Evolutionary conservation across 2,888 invertebrate species (phyloP).

Genomic region (Ochropacha duplaris): DNA sequence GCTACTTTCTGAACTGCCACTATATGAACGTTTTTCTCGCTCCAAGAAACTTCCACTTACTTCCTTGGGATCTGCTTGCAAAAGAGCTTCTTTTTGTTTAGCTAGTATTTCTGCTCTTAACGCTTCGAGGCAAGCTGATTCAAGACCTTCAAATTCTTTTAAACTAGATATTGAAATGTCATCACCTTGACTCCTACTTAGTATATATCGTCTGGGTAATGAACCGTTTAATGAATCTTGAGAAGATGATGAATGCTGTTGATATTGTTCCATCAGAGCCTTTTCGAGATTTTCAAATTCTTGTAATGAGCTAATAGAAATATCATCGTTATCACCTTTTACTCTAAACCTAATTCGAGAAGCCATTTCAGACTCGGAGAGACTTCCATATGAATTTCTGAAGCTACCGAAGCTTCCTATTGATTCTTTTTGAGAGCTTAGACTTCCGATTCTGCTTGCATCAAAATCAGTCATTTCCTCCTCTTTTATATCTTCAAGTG

Average conservation of each 20-base stretch:
- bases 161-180: constrained; percentile 93
- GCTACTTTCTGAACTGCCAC: constrained; percentile 84
- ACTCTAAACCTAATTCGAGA: constrained; percentile 92
- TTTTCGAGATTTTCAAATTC: constrained; percentile 97
- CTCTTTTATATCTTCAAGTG: constrained; percentile 95
- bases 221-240: constrained; percentile 94
- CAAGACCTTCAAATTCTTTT: constrained; percentile 96
- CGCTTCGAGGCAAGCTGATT: constrained; percentile 93
- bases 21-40: constrained; percentile 77
- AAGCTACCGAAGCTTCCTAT: constrained; percentile 92
- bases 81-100: constrained; percentile 91
- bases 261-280: constrained; percentile 91
- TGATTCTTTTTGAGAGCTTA: constrained; percentile 90
- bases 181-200: constrained; percentile 90
- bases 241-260: constrained; percentile 89
- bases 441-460: constrained; percentile 89
- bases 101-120: constrained; percentile 92
- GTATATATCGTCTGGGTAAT: constrained; percentile 87
- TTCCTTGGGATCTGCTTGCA: constrained; percentile 84
- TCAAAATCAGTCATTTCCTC: constrained; percentile 95
- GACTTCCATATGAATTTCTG: constrained; percentile 94
- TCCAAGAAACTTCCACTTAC: constrained; percentile 76
- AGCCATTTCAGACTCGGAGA: constrained; percentile 94
- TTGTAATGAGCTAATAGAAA: constrained; percentile 95
- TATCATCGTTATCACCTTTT: constrained; percentile 94